These are phyloP conservation scores for Scotopteryx bipunctaria DNA, from an alignment of 2,888 invertebrate genomes.

Conservation along the genomic window DNA sequence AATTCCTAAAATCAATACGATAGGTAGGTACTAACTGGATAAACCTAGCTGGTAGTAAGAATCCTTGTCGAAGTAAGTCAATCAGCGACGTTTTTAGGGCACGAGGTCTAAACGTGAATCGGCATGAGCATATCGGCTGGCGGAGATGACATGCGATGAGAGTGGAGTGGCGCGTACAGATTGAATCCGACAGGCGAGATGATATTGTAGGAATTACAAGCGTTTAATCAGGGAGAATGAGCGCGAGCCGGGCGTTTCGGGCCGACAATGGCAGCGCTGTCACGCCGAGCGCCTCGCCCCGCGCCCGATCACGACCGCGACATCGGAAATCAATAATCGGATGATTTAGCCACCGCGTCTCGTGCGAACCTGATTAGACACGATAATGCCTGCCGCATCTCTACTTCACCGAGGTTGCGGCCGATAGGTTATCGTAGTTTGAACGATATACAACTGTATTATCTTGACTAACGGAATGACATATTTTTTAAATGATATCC, in stretches of 20 bases:
- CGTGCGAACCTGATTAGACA: slow-evolving; percentile 83
- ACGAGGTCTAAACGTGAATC: slow-evolving; percentile 52
- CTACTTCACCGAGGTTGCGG: slow-evolving; percentile 55
- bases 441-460: slow-evolving; percentile 69
- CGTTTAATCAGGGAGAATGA: slow-evolving; percentile 77
- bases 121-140: slow-evolving; percentile 33
- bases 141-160: slow-evolving; percentile 60
- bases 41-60: slow-evolving; percentile 33
- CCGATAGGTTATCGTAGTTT: slow-evolving; percentile 75
- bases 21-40: too few species aligned
- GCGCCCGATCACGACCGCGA: slow-evolving; percentile 82
- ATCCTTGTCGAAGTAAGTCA: slow-evolving; percentile 22
- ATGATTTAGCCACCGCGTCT: slow-evolving; percentile 83
- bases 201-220: slow-evolving; percentile 81
- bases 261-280: slow-evolving; percentile 76
- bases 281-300: slow-evolving; percentile 72
- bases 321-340: slow-evolving; percentile 83
- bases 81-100: slow-evolving; percentile 46
- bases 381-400: slow-evolving; percentile 75
- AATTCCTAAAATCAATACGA: too few species aligned
- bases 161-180: slow-evolving; percentile 56
- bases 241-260: slow-evolving; percentile 59
- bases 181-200: slow-evolving; percentile 73
- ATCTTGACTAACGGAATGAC: slow-evolving; percentile 70
- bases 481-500: slow-evolving; percentile 71